Evolutionary conservation across 1,140 invertebrate species (phyloP), one percentile per base, ranked within the genome.

Genomic region (Phocides pigmalion): DNA sequence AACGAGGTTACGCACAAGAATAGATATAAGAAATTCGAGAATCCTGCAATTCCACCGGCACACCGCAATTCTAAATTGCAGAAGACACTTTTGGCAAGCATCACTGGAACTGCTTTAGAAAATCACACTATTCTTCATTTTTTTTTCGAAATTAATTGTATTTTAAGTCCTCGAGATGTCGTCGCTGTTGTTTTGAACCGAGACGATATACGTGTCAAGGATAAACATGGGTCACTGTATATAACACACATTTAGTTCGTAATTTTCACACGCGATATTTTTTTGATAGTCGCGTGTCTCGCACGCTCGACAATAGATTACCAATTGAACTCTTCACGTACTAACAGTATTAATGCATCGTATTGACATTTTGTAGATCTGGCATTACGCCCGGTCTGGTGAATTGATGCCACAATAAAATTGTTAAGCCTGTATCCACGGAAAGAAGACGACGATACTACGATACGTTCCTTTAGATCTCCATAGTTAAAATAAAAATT

Each of bases 331-430:
- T 72, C 51, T 67, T 62, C 62, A 70, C 62, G 62, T 76, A 64
- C 81, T 76, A 75, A 74, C 74, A 76, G 81, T 82, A 77, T 86
- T 87, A 90, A 82, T 89, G 86, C 85, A 87, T 82, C 84, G 81
- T 89, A 89, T 87, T 89, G 87, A 89, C 87, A 89, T 89, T 89
- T 89, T 71, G 76, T 79, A 74, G 67, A 78, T 62, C 80, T 90
- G 87, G 87, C 85, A 73, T 66, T 19, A 41, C 49, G 85, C 87
- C 87, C 77, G 74, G 58, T 69, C 68, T 66, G 42, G 70, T 79
- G 78, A 81, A 78, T 69, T 68, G 72, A 70, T 78, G 74, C 69
- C 72, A 81, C 77, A 82, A 82, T 84, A 81, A 82, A 82, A 50
- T 32, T 50, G 3, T 50, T 11, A 50, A 11, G 47, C 20, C 25